These are phyloP conservation scores for Centropus bengalensis DNA, from an alignment of 2,113 vertebrate genomes.

Conservation along the genomic window DNA sequence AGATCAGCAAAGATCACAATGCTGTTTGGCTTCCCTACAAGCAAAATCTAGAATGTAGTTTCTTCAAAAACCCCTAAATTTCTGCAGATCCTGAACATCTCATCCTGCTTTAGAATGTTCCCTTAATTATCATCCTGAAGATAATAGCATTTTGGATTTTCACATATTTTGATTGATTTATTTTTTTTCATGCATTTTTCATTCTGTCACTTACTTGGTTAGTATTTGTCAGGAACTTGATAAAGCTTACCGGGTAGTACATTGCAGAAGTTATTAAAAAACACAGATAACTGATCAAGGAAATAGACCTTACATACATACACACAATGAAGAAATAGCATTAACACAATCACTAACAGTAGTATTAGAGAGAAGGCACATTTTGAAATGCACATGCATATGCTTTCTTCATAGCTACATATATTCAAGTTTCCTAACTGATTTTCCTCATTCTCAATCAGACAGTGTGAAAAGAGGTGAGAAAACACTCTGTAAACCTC, in stretches of 20 bases:
- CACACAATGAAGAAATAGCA: neutral
- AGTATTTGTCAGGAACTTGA: neutral
- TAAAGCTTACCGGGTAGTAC: neutral
- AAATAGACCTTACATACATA: neutral
- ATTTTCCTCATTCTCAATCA: neutral
- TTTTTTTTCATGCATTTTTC: neutral
- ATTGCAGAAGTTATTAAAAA: neutral
- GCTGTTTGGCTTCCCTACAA: neutral
- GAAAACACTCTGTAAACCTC: neutral
- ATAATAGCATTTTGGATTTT: neutral
- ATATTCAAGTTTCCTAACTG: neutral
- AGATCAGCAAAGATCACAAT: neutral
- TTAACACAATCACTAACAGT: neutral
- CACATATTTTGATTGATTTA: neutral
- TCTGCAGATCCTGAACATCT: neutral
- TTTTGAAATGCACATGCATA: accelerated
- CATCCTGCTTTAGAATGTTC: neutral
- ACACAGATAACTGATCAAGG: neutral
- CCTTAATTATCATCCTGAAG: neutral
- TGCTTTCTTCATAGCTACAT: neutral
- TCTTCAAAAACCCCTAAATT: neutral
- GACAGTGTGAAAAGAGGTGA: neutral
- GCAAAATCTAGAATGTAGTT: neutral
- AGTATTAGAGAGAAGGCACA: neutral
- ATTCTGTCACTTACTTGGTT: neutral